Conservation (phyloP, 2,888 invertebrate genomes). For the Aleiodes testaceus region DNA sequence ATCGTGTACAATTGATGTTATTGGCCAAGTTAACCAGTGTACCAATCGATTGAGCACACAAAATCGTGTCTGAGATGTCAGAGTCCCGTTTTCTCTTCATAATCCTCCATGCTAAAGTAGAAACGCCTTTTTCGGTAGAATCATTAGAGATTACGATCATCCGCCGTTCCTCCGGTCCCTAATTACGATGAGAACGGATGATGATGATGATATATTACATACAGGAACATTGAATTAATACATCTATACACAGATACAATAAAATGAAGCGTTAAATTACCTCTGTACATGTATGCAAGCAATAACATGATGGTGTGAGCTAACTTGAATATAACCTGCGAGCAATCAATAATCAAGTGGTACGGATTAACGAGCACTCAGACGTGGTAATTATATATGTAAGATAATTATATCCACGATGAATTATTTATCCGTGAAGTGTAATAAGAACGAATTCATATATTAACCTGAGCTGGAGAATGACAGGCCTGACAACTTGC, state of each 20-base stretch:
- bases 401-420: slow-evolving; percentile 51
- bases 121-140: background rate
- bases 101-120: background rate
- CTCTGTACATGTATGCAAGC: background rate
- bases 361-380: slow-evolving; percentile 55
- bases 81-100: slow-evolving; percentile 7
- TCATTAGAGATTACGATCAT: too few species aligned
- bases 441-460: slow-evolving; percentile 51
- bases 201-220: slow-evolving; percentile 1
- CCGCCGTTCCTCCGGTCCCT: slow-evolving; percentile 1
- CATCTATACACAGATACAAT: too few species aligned
- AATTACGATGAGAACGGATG: slow-evolving; percentile 11
- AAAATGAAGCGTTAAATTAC: too few species aligned
- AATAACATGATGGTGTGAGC: background rate
- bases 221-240: background rate
- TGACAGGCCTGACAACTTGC: too few species aligned
- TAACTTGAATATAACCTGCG: slow-evolving; percentile 34
- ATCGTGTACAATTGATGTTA: slow-evolving; percentile 1
- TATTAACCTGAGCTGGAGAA: slow-evolving; percentile 49
- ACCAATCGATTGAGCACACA: background rate
- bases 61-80: background rate
- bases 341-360: slow-evolving; percentile 55
- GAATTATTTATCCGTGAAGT: slow-evolving; percentile 15
- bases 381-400: slow-evolving; percentile 55
- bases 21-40: slow-evolving; percentile 14